Conservation (phyloP, 2,797 vertebrate species). For the Saxicola maurus region DNA sequence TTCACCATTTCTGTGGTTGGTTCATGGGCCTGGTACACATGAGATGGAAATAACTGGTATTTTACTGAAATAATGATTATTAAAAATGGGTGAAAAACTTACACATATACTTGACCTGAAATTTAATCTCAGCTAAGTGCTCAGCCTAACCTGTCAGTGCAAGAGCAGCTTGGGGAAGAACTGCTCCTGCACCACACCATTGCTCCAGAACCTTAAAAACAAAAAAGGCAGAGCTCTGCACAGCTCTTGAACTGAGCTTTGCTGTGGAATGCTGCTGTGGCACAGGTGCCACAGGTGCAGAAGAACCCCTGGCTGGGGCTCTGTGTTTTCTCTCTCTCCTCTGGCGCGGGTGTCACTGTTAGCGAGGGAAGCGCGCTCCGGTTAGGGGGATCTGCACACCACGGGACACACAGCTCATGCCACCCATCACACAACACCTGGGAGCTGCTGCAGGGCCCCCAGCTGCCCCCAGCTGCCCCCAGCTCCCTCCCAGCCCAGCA, state of each 20-base stretch:
- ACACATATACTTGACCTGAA: background rate
- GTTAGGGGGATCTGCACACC: background rate
- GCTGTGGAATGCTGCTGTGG: background rate
- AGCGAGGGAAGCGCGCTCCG: background rate
- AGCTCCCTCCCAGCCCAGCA: background rate
- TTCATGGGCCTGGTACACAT: rapidly evolving
- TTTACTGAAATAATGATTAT: background rate
- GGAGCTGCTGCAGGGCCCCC: background rate
- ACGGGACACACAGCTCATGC: slow-evolving; percentile 32
- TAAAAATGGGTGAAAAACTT: background rate
- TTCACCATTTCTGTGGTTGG: background rate
- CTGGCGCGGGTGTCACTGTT: background rate
- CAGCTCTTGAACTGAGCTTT: background rate
- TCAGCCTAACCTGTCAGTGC: background rate
- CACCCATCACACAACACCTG: background rate
- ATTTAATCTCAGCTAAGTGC: background rate
- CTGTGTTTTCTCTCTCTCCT: slow-evolving; percentile 40
- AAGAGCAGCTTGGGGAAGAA: background rate
- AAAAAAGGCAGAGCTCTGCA: background rate
- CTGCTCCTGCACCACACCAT: background rate
- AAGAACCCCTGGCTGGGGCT: background rate
- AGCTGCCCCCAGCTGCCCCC: background rate
- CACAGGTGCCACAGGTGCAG: background rate
- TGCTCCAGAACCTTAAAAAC: background rate
- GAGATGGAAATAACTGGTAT: background rate